Evolutionary conservation across 2,797 vertebrate genomes (phyloP), one percentile per base, ranked within the genome.

Genomic region (Petrocephalus schoutedeni): DNA sequence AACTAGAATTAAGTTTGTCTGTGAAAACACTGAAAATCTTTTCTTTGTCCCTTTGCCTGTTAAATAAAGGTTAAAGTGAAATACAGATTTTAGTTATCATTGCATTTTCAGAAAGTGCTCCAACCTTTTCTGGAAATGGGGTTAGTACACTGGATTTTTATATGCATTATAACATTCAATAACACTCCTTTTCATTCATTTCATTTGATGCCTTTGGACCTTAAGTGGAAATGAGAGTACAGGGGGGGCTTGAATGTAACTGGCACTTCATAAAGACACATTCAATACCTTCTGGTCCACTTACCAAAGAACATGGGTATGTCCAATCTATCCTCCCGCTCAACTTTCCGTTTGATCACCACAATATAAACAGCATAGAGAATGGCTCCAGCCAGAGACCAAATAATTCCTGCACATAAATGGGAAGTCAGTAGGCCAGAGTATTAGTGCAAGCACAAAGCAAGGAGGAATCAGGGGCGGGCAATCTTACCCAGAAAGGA

Each of bases 261-360:
- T 16, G 74, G 7, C 19, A 49, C 41, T 80, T 49, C 19, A 80
- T 45, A 49, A 36, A 71, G 12, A 28, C 4, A 54, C 80, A 83
- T 3, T 23, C n/a, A 84, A 5, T 51, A 21, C 80, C 21, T 45
- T 80, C n/a, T 36, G 3, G 19, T 57, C 41, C 77, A 87, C 96
- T 96, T 94, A 98, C 98, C 98, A 92, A 99, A 98, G 92, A 99
- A 99, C 98, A 99, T 99, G 86, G 98, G 97, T 90, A 99, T 98
- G 94, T 99, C 97, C 2, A 99, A 95, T 91, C 97, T 98, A 90
- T 99, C 98, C 94, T 99, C 98, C 91, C 98, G 95, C 88, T 99
- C 98, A 90, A 98, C 97, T 91, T 97, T 96, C 91, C 98, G 96
- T 93, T 99, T 99, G 92, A 99, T 98, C 97, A 99, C 97, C 41